phyloP scores from a whole-genome alignment of 2,113 vertebrate species.

The Charina bottae region DNA sequence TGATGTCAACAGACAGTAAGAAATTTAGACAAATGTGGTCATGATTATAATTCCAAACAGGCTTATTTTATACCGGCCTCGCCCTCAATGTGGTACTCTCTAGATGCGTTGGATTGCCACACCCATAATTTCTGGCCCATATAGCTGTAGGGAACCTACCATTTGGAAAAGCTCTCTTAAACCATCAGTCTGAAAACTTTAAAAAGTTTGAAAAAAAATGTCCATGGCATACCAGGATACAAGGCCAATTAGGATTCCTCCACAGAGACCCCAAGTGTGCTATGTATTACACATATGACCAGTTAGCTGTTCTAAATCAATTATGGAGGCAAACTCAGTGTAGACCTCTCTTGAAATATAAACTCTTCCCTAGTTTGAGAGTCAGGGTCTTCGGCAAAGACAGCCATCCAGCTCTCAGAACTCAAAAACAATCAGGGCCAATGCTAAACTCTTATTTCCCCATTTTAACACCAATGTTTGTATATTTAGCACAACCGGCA shows the following conservation, averaged over 20 bases:
- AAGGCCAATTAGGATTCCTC: neutral
- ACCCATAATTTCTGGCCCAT: neutral
- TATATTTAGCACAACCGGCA: neutral
- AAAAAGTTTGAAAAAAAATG: neutral
- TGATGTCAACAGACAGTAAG: neutral
- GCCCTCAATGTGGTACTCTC: neutral
- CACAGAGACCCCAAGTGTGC: neutral
- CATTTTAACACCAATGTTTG: neutral
- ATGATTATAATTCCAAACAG: neutral
- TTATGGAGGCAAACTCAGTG: neutral
- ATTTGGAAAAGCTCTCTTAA: neutral
- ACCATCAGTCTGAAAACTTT: neutral
- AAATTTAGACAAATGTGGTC: neutral
- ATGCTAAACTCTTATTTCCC: neutral
- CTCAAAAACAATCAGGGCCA: neutral
- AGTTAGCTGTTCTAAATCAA: neutral
- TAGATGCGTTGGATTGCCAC: neutral
- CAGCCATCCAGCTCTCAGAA: neutral
- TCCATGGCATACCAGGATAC: neutral
- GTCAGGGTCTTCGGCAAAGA: neutral
- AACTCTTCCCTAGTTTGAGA: neutral
- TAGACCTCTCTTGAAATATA: neutral
- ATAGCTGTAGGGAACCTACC: neutral
- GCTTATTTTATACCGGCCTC: neutral
- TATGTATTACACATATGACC: neutral